A percentile compares a stretch with the other conserved stretches of the same genome.
Evolutionary conservation across 2,888 invertebrate species (phyloP).

Genomic region (Platynereis dumerilii): DNA sequence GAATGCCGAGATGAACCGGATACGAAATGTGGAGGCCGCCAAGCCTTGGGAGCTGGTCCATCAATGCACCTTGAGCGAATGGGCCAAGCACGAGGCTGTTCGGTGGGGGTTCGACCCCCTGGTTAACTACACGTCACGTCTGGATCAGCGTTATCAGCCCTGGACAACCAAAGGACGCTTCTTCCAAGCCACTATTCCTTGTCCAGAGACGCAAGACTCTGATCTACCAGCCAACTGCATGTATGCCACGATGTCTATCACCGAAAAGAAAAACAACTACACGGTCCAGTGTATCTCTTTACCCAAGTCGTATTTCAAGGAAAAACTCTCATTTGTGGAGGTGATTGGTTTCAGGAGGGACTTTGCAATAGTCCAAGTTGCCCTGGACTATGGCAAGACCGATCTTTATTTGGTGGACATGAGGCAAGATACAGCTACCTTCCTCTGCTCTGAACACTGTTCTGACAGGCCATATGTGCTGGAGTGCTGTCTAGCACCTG

Average conservation of each 20-base stretch:
- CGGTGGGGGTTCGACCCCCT: slow-evolving; percentile 19
- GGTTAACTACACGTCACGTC: slow-evolving; percentile 21
- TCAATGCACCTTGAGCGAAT: slow-evolving; percentile 12
- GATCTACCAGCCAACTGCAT: slow-evolving; percentile 18
- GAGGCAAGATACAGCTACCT: slow-evolving; percentile 2
- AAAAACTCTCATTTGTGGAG: slow-evolving; percentile 16
- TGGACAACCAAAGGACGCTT: slow-evolving; percentile 20
- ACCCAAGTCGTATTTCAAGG: slow-evolving; percentile 20
- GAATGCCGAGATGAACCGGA: slow-evolving; percentile 1
- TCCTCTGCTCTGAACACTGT: slow-evolving; percentile 10
- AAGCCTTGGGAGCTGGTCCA: slow-evolving; percentile 16
- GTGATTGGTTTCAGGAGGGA: slow-evolving; percentile 4
- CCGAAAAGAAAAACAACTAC: slow-evolving; percentile 19
- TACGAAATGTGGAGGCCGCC: slow-evolving; percentile 4
- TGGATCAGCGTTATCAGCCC: slow-evolving; percentile 13
- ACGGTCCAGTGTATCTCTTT: slow-evolving; percentile 19
- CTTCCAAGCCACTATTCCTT: slow-evolving; percentile 14
- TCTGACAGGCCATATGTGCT: slow-evolving; percentile 2
- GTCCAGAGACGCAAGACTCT: slow-evolving; percentile 20
- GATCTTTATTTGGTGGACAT: slow-evolving; percentile 16
- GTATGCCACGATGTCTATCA: slow-evolving; percentile 23
- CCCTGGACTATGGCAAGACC: slow-evolving; percentile 10
- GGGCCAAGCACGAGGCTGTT: slow-evolving; percentile 15
- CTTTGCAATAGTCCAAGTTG: slow-evolving; percentile 16
- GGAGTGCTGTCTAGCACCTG: slow-evolving; percentile 14